A percentile compares a stretch with the other conserved stretches of the same genome.
These are phyloP conservation scores for Ophraella communa DNA, from an alignment of 2,888 invertebrate species.

Conservation along the genomic window DNA sequence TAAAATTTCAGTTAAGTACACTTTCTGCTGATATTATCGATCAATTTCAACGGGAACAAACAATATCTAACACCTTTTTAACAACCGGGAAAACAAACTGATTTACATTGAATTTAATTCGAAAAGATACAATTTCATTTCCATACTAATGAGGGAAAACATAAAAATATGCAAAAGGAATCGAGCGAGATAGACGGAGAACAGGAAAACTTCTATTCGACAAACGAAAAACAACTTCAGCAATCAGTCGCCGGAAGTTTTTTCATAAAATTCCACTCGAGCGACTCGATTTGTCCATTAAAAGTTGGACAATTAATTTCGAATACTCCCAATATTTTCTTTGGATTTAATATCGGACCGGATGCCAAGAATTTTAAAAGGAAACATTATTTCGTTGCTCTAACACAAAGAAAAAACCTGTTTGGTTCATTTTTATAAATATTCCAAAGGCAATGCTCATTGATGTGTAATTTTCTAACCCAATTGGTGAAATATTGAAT, in stretches of 20 bases:
- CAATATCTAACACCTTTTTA: slow-evolving; percentile 3
- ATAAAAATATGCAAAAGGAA: slow-evolving; percentile 14
- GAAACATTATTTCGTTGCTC: neutral
- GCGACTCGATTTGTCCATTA: slow-evolving; percentile 36
- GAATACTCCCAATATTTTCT: neutral
- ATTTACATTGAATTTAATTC: slow-evolving; percentile 23
- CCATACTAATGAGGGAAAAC: slow-evolving; percentile 19
- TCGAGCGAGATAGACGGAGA: neutral
- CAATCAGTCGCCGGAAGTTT: slow-evolving; percentile 22
- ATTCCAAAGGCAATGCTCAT: neutral
- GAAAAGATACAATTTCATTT: slow-evolving; percentile 24
- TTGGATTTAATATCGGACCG: neutral
- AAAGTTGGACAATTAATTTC: slow-evolving; percentile 39
- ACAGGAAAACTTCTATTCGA: slow-evolving; percentile 5
- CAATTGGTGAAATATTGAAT: no score
- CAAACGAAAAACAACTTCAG: slow-evolving; percentile 28
- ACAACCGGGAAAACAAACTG: slow-evolving; percentile 18
- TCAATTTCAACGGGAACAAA: neutral
- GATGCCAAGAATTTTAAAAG: neutral
- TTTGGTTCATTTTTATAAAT: neutral
- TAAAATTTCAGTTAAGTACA: neutral
- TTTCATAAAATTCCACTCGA: slow-evolving; percentile 25
- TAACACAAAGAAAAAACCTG: neutral
- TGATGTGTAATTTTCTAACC: no score
- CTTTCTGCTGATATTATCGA: neutral